These are phyloP conservation scores for Sericinus montela DNA, from an alignment of 2,888 invertebrate species.

Conservation along the genomic window DNA sequence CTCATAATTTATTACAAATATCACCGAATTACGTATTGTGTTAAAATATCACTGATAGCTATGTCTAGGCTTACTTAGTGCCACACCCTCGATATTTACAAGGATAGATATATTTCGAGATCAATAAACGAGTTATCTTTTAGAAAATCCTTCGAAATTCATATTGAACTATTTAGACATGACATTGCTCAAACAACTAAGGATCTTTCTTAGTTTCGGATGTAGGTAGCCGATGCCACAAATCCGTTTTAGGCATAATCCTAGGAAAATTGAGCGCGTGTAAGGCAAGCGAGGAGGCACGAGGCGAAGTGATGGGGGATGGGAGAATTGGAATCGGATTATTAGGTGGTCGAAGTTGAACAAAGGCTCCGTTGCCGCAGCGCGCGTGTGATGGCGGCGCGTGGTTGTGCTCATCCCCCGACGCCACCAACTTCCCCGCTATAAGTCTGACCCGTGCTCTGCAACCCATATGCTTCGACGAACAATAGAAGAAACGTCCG, in stretches of 20 bases:
- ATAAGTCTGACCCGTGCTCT: constrained; percentile 61
- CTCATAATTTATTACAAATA: constrained; percentile 63
- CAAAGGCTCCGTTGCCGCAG: constrained; percentile 71
- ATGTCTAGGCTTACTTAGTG: constrained; percentile 43
- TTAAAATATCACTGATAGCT: constrained; percentile 62
- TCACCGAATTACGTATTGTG: constrained; percentile 76
- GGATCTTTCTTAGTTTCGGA: constrained; percentile 57
- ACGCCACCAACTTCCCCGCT: constrained; percentile 59
- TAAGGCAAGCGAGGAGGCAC: constrained; percentile 52
- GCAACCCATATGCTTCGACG: constrained; percentile 72
- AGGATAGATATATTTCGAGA: constrained; percentile 49
- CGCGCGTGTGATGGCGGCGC: constrained; percentile 69
- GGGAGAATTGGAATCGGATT: constrained; percentile 39
- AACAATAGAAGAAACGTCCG: constrained; percentile 72
- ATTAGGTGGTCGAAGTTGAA: constrained; percentile 59
- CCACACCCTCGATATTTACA: constrained; percentile 46
- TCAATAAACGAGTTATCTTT: constrained; percentile 49
- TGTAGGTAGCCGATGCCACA: constrained; percentile 54
- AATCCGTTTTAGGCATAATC: constrained; percentile 64
- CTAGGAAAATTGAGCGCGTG: constrained; percentile 63
- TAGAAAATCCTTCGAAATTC: constrained; percentile 17
- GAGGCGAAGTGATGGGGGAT: constrained; percentile 48
- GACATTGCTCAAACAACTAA: constrained; percentile 11
- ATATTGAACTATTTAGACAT: constrained; percentile 12
- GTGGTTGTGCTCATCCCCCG: constrained; percentile 66